Conservation (phyloP, 2,888 invertebrate genomes). For the Lymantria dispar region DNA sequence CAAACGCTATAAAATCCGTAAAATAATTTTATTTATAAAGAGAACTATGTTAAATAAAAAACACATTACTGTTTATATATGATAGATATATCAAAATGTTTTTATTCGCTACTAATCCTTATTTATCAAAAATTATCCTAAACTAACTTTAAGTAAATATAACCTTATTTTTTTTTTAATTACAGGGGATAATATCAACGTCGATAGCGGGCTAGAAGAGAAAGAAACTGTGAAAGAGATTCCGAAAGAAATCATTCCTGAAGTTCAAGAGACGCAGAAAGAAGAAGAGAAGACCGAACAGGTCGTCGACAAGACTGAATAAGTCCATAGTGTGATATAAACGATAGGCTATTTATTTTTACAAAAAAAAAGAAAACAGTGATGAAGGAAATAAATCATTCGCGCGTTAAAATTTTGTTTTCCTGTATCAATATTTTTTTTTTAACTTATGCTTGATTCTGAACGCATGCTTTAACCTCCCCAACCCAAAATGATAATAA, state of each 20-base stretch:
- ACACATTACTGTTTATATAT: no score
- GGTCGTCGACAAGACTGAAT: conserved; percentile 61
- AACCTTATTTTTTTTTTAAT: conserved; percentile 1
- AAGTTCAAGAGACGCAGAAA: conserved; percentile 26
- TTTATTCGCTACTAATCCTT: no score
- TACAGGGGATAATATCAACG: conserved; percentile 60
- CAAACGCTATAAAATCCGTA: no score
- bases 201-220: conserved; percentile 42
- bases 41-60: no score
- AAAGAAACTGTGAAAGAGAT: conserved; percentile 26
- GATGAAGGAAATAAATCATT: conserved; percentile 25
- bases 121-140: not conserved
- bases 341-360: conserved; percentile 42
- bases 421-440: not conserved
- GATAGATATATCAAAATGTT: no score
- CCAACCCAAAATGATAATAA: no score
- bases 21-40: no score
- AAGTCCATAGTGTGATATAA: conserved; percentile 55
- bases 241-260: conserved; percentile 17
- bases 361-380: conserved; percentile 34
- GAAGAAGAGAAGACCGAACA: conserved; percentile 32
- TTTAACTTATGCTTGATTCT: no score
- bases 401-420: conserved; percentile 11
- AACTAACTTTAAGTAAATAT: not conserved
- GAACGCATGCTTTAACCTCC: no score